Evolutionary conservation across 2,888 invertebrate genomes (phyloP), one percentile per base, ranked within the genome.

Genomic region (Choreutis nemorana): DNA sequence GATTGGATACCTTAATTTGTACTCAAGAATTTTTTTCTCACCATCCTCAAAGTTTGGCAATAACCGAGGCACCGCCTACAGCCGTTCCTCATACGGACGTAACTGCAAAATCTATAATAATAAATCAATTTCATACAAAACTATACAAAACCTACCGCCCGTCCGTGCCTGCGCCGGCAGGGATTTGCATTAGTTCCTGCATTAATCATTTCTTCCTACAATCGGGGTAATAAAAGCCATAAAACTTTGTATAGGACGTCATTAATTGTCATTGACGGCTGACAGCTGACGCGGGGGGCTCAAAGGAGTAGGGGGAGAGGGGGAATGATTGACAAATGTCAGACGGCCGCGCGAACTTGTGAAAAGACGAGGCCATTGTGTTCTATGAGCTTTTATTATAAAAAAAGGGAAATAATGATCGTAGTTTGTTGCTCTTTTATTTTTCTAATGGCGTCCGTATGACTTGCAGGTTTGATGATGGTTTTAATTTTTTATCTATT

Each of bases 261-360:
- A 77, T 77, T 75, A 75, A 75, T 77, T 77, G 77, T 78, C 73
- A 78, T 73, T 70, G 78, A 71, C 77, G 70, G 61, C 47, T 68
- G 68, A 66, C 71, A 71, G 65, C 43, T 36, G 41, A 34, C 34
- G 39, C 48, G 51, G 48, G 28, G 14, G 27, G n/a, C n/a, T n/a
- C n/a, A n/a, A n/a, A n/a, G n/a, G n/a, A n/a, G n/a, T n/a, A n/a
- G n/a, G n/a, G n/a, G n/a, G n/a, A n/a, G n/a, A n/a, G 51, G 59
- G 61, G 65, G 62, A 56, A 54, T 75, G 77, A 77, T 75, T 75
- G 78, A 77, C 77, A 73, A 75, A 75, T 70, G 77, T 77, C 77
- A 73, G 62, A 39, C 45, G 47, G 39, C 55, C 55, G 50, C 49
- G 33, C 26, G 42, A n/a, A n/a, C n/a, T n/a, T n/a, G n/a, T n/a